phyloP scores from a whole-genome alignment of 2,113 vertebrate species.

The Solea senegalensis region DNA sequence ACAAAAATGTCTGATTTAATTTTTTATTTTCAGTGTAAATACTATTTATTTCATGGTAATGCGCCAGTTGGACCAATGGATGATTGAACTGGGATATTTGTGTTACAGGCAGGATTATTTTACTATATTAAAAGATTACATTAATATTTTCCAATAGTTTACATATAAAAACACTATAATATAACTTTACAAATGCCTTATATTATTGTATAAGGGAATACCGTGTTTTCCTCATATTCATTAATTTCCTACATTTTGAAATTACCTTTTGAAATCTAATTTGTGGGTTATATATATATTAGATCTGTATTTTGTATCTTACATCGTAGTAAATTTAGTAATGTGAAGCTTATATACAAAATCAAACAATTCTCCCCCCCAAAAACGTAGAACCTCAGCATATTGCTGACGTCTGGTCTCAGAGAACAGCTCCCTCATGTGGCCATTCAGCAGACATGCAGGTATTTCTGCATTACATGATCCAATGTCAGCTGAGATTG shows the following conservation, averaged over 20 bases:
- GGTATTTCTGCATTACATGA: background rate
- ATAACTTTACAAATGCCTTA: no score
- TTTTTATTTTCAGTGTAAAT: background rate
- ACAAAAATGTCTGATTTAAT: constrained; percentile 50
- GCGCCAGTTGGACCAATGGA: background rate
- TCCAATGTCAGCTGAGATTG: background rate
- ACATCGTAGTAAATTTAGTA: no score
- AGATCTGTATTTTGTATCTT: no score
- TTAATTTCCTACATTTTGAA: no score
- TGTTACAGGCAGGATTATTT: background rate
- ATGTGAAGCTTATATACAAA: no score
- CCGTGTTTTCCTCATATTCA: no score
- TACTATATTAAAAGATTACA: background rate
- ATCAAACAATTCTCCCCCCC: background rate
- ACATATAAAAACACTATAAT: no score
- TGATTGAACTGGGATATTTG: background rate
- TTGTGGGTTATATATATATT: no score
- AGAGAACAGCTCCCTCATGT: constrained; percentile 1
- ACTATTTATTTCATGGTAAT: background rate
- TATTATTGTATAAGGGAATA: no score
- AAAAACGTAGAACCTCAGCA: background rate
- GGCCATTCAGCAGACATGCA: background rate
- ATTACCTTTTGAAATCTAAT: no score
- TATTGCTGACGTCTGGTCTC: background rate
- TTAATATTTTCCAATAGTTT: background rate